Conservation (phyloP, 2,113 vertebrate genomes). For the Microcebus jonahi region DNA sequence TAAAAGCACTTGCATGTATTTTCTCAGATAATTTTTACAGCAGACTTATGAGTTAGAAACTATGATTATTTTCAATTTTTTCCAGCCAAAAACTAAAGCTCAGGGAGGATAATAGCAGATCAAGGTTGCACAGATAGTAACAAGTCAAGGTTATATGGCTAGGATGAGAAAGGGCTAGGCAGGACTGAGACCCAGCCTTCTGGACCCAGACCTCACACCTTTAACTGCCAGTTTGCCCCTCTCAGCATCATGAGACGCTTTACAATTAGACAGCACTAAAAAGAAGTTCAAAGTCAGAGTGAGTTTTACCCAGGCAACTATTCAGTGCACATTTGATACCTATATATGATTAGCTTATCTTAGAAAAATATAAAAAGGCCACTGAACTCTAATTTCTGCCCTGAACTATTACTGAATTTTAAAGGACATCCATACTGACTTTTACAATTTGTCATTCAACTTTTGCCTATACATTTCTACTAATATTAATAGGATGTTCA, state of each 20-base stretch:
- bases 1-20: neutral
- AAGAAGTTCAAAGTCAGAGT: neutral
- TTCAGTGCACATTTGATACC: neutral
- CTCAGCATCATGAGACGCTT: neutral
- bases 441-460: neutral
- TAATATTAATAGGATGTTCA: neutral
- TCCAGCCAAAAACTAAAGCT: neutral
- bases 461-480: neutral
- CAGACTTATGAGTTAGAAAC: neutral
- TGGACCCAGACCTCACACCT: neutral
- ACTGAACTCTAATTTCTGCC: neutral
- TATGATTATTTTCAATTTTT: neutral
- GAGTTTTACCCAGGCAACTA: neutral
- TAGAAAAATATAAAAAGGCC: neutral
- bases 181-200: neutral
- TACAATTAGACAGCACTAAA: neutral
- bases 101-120: neutral
- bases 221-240: neutral
- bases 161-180: neutral
- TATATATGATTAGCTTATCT: neutral
- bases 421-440: neutral
- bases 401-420: neutral
- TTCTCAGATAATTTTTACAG: constrained; percentile 4
- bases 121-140: neutral
- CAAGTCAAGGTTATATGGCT: neutral